Percentiles rank a stretch among this genome's conserved stretches.
phyloP scores from a whole-genome alignment of 2,797 vertebrate genomes.

The Trematocara caparti region DNA sequence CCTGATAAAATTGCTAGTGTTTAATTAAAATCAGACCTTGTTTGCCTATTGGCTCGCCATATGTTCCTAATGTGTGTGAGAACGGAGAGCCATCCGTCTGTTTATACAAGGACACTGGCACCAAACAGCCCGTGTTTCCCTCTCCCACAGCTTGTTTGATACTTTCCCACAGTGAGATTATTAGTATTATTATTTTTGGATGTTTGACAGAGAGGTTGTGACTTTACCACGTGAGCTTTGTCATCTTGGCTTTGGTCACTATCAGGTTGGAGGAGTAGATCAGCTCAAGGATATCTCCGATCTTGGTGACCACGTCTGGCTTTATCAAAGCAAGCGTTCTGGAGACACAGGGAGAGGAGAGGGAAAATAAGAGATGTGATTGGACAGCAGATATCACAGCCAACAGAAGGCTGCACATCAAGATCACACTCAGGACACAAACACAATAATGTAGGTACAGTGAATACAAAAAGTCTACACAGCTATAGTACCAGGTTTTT shows the following conservation, averaged over 20 bases:
- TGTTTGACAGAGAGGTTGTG: background rate
- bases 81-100: conserved; percentile 22
- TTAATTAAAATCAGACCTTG: conserved; percentile 30
- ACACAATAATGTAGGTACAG: background rate
- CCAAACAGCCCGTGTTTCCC: background rate
- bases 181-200: background rate
- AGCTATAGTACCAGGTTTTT: background rate
- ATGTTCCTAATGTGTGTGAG: conserved; percentile 32
- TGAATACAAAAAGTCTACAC: background rate
- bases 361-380: background rate
- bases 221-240: conserved; percentile 85
- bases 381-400: background rate
- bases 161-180: background rate
- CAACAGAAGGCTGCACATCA: background rate
- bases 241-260: conserved; percentile 96
- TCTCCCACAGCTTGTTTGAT: background rate
- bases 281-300: conserved; percentile 86
- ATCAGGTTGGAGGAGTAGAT: conserved; percentile 85
- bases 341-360: background rate
- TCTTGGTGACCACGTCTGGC: conserved; percentile 82
- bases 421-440: background rate
- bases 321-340: conserved; percentile 95
- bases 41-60: conserved; percentile 18
- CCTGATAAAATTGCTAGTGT: background rate
- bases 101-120: background rate